Conservation (phyloP, 2,113 vertebrate species). For the Myotis lucifugus region DNA sequence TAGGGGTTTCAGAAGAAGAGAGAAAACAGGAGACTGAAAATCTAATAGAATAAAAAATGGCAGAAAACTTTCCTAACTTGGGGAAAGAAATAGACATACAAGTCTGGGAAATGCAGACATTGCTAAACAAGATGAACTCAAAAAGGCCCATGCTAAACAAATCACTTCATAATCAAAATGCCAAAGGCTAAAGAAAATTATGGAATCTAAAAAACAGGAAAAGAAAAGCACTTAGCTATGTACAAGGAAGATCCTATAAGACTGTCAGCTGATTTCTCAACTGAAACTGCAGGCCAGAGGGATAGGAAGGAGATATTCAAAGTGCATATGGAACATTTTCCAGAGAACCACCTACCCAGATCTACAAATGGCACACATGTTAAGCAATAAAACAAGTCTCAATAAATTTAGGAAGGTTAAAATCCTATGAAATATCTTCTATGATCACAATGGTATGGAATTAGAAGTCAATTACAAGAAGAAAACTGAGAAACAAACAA, state of each 20-base stretch:
- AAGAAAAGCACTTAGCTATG: neutral
- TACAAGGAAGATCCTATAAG: no score
- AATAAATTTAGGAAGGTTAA: neutral
- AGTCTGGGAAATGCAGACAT: neutral
- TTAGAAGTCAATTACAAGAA: neutral
- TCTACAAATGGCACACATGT: no score
- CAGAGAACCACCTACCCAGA: neutral
- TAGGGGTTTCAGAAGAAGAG: neutral
- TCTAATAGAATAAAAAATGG: neutral
- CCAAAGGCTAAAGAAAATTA: neutral
- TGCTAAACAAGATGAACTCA: neutral
- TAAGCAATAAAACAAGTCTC: neutral
- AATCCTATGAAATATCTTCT: neutral
- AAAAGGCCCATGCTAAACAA: neutral
- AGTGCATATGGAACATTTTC: neutral
- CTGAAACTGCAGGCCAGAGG: neutral
- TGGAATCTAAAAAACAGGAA: neutral
- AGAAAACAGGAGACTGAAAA: neutral
- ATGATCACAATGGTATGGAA: neutral
- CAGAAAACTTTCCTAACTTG: neutral
- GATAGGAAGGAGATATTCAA: neutral
- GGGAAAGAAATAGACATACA: neutral
- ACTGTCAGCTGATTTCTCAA: neutral
- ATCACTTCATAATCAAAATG: neutral
- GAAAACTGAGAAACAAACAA: neutral